Evolutionary conservation across 2,888 invertebrate genomes (phyloP).

Genomic region (Drosophila neutralis): DNA sequence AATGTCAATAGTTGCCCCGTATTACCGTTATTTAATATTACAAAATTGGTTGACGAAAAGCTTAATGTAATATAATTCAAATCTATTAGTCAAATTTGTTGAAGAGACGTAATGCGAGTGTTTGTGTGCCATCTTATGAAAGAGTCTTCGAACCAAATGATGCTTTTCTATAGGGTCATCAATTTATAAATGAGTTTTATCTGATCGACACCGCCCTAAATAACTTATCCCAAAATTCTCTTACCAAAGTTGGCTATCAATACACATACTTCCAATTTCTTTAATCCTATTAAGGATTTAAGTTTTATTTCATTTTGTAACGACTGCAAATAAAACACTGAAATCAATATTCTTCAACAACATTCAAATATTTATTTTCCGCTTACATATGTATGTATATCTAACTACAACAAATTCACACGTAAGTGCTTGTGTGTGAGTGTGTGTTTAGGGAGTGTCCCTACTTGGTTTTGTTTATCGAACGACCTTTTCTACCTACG

Average conservation of each 20-base stretch:
- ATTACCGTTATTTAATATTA: neutral
- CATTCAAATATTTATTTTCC: slow-evolving; percentile 1
- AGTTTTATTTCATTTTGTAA: neutral
- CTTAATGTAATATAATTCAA: neutral
- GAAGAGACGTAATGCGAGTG: neutral
- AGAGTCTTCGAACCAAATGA: neutral
- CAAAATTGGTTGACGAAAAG: neutral
- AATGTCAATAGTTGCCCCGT: neutral
- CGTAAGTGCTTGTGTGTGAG: neutral
- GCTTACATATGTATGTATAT: neutral
- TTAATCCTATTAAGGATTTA: neutral
- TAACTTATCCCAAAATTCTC: neutral
- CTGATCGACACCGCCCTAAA: neutral
- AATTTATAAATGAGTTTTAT: neutral
- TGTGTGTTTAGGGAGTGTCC: neutral
- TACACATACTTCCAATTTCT: neutral
- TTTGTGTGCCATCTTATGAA: neutral
- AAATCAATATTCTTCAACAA: slow-evolving; percentile 6
- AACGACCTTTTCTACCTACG: slow-evolving; percentile 11
- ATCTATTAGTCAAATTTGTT: neutral
- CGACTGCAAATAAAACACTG: neutral
- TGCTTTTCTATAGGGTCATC: neutral
- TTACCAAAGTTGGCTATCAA: neutral
- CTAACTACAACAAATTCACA: slow-evolving; percentile 5
- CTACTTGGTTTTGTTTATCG: slow-evolving; percentile 11